Evolutionary conservation across 2,113 vertebrate genomes (phyloP).

Genomic region (Myiozetetes cayanensis): DNA sequence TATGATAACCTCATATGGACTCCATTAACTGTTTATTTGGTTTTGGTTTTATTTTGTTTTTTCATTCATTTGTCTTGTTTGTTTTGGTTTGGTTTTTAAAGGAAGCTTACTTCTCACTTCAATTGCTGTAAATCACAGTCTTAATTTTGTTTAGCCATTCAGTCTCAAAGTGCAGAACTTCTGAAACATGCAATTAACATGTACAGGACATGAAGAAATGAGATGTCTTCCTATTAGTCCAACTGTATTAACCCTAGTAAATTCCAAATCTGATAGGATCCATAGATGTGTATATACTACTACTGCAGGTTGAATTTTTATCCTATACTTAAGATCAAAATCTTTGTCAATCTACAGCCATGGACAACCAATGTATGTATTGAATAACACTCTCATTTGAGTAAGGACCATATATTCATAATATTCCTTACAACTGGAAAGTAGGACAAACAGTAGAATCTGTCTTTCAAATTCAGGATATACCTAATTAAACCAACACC

Average conservation of each 20-base stretch:
- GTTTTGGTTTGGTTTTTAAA: background rate
- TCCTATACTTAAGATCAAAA: background rate
- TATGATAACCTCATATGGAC: fast-evolving
- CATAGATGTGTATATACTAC: background rate
- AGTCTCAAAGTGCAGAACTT: background rate
- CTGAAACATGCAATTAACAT: background rate
- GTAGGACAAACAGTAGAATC: background rate
- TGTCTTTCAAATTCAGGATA: background rate
- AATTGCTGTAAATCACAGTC: background rate
- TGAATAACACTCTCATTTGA: background rate
- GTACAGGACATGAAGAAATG: background rate
- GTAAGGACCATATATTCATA: background rate
- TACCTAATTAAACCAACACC: background rate
- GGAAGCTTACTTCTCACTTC: background rate
- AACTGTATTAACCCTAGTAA: background rate
- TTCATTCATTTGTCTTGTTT: background rate
- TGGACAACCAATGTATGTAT: background rate
- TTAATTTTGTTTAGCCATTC: background rate
- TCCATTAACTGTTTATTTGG: background rate
- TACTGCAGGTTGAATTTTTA: background rate
- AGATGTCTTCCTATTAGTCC: background rate
- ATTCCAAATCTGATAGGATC: background rate
- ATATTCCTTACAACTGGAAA: background rate
- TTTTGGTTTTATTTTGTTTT: background rate
- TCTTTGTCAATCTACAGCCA: background rate